Evolutionary conservation across 2,888 invertebrate genomes (phyloP), one percentile per base, ranked within the genome.

Genomic region (Leistus spinibarbis): DNA sequence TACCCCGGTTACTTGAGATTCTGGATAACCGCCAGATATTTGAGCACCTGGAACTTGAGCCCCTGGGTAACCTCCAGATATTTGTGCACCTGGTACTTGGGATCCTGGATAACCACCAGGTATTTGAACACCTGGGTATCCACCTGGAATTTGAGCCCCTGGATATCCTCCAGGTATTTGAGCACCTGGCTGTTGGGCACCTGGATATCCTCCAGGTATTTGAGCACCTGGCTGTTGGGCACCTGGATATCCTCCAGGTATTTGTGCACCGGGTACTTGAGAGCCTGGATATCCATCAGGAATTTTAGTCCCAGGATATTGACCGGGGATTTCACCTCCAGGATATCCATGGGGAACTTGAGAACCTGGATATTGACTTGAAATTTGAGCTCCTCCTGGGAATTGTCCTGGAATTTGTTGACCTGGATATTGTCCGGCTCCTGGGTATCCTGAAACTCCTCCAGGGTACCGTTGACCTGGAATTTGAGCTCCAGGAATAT

Each of bases 321-420:
- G 70, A 5, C 70, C 70, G 9, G 71, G 63, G 7, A 71, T 22
- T 65, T 71, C 72, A 69, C 54, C 66, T 24, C 74, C 76, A 16
- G 71, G 76, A 60, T 63, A 70, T 66, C 19, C 67, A 19, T 69
- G 68, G 53, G 40, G 22, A 22, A 57, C 24, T 69, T 56, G 68
- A 64, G 63, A 27, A 13, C 56, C 76, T 19, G 76, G 72, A 68
- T 66, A 71, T 65, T 71, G 69, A n/a, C 76, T 75, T 65, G 76
- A 75, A 17, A 53, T 53, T 20, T 69, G 64, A 65, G 60, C 69
- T 2, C n/a, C n/a, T n/a, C 75, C 57, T 17, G 67, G 57, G 22
- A 23, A 27, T 75, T 75, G 2, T 2, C 65, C 76, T 7, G 76
- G 70, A 54, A 57, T 57, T 7, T 65, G 67, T 40, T 63, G n/a